Base-by-base conservation (phyloP, 1,140 invertebrate species). In the Adelges cooleyi region DNA sequence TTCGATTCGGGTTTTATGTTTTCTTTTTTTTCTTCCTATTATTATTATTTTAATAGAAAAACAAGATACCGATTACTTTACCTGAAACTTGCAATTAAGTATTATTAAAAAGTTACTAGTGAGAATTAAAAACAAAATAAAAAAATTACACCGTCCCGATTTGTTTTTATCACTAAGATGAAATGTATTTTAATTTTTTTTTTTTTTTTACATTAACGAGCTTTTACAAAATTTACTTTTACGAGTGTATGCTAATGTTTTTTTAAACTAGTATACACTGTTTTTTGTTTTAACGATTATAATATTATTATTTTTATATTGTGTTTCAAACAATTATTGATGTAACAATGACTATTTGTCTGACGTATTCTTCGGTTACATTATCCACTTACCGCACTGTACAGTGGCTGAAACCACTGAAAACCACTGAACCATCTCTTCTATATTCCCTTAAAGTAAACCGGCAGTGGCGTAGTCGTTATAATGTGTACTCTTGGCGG, bases 61-160 rank as follows among this genome's bases (percentile, higher is more conserved):
- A 15, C 40, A 56, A 59, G 18, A n/a, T 25, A 42, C 40, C 13
- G 38, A 42, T 59, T 10, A 59, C 22, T 56, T 56, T 44, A 27
- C 53, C 23, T 59, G 33, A 27, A 42, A 13, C 27, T 11, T 40
- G 20, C 20, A 49, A 22, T 25, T 42, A 59, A 25, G 40, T 59
- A 59, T 44, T 62, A 29, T 15, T 27, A 18, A 59, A 18, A 44
- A 42, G 18, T 23, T 42, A 44, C 25, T 62, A 62, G 56, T 62
- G 56, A 62, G 42, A 62, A 29, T n/a, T n/a, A n/a, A n/a, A n/a
- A n/a, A n/a, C n/a, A n/a, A n/a, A n/a, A n/a, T n/a, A 44, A 59
- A 20, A 62, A 44, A 29, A 29, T 20, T 48, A 62, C 56, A 62
- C 56, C 56, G 56, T 62, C 56, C 56, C 40, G 46, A 46, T 48